phyloP scores from a whole-genome alignment of 2,113 vertebrate genomes.

The Sisor rabdophorus region DNA sequence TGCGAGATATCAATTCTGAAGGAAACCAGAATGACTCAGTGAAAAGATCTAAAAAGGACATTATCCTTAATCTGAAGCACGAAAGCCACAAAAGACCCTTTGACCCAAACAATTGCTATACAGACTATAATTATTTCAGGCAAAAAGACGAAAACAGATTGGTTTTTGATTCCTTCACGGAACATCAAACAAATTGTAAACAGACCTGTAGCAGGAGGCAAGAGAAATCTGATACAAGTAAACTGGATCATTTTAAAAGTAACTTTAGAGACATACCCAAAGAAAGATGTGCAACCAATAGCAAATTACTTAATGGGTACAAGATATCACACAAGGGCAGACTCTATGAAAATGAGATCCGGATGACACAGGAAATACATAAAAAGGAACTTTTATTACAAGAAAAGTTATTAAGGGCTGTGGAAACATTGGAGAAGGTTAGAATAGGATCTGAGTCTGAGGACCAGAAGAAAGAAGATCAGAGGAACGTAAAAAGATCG shows the following conservation, averaged over 20 bases:
- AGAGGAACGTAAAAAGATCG: constrained; percentile 35
- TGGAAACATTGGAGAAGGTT: constrained; percentile 68
- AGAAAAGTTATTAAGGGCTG: constrained; percentile 72
- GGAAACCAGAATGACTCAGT: constrained; percentile 41
- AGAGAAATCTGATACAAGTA: background rate
- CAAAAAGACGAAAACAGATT: constrained; percentile 28
- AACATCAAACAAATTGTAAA: background rate
- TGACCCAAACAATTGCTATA: constrained; percentile 30
- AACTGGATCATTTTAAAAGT: constrained; percentile 11
- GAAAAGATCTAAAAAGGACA: constrained; percentile 61
- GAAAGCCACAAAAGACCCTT: constrained; percentile 61
- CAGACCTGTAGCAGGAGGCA: constrained; percentile 10
- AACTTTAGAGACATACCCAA: background rate
- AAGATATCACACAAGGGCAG: constrained; percentile 36
- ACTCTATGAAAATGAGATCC: constrained; percentile 59
- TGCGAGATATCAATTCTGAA: background rate
- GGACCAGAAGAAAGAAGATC: constrained; percentile 43
- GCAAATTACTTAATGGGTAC: background rate
- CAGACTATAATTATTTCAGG: background rate
- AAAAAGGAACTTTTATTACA: constrained; percentile 70
- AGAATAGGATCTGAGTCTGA: constrained; percentile 58
- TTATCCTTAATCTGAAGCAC: constrained; percentile 73
- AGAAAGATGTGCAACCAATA: background rate
- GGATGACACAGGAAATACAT: constrained; percentile 66
- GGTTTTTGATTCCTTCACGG: background rate